Evolutionary conservation across 2,113 vertebrate species (phyloP).

Genomic region (Astur gentilis): DNA sequence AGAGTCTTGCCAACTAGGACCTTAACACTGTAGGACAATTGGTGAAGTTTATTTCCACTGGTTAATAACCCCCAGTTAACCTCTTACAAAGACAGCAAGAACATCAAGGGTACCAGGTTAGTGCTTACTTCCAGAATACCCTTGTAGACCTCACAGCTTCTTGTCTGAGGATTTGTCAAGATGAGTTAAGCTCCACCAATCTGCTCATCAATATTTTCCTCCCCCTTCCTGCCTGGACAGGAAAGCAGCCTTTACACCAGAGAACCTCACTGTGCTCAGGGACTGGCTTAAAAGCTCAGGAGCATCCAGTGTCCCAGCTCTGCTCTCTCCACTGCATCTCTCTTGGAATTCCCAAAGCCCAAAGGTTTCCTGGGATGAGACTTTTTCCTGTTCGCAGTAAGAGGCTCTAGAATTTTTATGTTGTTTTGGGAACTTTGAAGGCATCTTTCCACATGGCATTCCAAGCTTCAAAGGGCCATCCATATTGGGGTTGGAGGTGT

Average conservation of each 20-base stretch:
- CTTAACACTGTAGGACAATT: neutral
- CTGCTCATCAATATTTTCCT: neutral
- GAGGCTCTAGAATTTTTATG: neutral
- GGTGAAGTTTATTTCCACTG: neutral
- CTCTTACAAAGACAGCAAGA: neutral
- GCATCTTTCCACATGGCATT: neutral
- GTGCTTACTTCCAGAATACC: neutral
- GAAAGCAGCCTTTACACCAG: neutral
- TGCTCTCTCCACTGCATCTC: neutral
- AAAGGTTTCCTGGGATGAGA: neutral
- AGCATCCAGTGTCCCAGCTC: neutral
- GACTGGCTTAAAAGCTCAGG: neutral
- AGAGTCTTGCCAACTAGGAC: neutral
- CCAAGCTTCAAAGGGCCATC: neutral
- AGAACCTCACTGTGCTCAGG: neutral
- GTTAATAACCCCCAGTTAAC: neutral
- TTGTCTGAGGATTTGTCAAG: neutral
- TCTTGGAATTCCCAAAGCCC: neutral
- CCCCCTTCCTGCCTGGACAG: neutral
- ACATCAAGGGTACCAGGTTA: neutral
- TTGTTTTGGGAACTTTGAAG: neutral
- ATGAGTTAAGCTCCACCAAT: neutral
- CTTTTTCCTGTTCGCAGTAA: neutral
- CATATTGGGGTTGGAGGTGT: neutral
- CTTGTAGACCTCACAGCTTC: neutral